Conservation (phyloP, 2,888 invertebrate genomes). For the Vannuccia rotundouncinata region DNA sequence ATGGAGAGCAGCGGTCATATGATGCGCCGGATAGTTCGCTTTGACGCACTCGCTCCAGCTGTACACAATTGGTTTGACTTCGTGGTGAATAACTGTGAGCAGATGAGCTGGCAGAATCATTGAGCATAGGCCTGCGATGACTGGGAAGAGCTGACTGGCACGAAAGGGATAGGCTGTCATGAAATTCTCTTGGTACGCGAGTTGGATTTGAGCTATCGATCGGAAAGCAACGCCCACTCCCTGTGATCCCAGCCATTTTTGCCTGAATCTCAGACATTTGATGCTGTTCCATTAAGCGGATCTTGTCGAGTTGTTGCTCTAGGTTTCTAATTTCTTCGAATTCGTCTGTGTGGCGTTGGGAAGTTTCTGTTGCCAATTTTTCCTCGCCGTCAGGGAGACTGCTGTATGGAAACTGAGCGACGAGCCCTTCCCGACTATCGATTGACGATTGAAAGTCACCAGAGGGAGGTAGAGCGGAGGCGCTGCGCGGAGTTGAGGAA, state of each 20-base stretch:
- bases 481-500: not conserved
- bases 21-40: not conserved
- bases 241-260: constrained; percentile 43
- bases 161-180: not conserved
- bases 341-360: constrained; percentile 56
- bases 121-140: constrained; percentile 9
- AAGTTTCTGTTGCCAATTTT: constrained; percentile 55
- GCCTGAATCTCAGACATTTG: constrained; percentile 39
- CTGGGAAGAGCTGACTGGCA: not conserved
- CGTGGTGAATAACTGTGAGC: not conserved
- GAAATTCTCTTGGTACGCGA: not conserved
- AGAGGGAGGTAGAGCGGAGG: not conserved
- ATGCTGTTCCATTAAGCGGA: constrained; percentile 42
- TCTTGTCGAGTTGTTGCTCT: constrained; percentile 47
- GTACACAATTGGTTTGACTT: not conserved
- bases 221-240: not conserved
- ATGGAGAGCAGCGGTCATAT: not conserved
- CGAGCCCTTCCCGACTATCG: not conserved
- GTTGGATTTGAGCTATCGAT: constrained; percentile 7
- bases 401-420: constrained; percentile 43
- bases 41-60: not conserved
- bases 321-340: constrained; percentile 55
- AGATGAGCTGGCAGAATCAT: constrained; percentile 10
- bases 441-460: not conserved
- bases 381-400: constrained; percentile 58